Percentiles rank a stretch among this genome's conserved stretches.
Conservation (phyloP, 1,140 invertebrate genomes). For the Hycleus cichorii region DNA sequence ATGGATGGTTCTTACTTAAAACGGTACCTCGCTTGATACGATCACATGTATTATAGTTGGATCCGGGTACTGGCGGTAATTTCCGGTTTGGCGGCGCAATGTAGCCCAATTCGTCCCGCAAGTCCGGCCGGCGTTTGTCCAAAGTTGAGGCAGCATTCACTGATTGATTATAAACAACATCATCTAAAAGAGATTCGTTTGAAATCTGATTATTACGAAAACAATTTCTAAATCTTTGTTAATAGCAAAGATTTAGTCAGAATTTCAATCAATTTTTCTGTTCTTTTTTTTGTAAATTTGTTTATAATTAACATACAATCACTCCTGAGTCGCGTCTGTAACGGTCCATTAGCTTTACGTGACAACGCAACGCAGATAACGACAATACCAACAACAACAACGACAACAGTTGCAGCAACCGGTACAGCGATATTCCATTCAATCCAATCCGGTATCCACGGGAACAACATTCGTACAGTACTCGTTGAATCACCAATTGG, state of each 20-base stretch:
- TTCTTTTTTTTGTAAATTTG: too few species aligned
- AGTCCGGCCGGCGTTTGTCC: conserved; percentile 74
- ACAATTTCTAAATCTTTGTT: neutral
- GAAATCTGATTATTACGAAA: neutral
- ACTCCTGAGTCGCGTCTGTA: conserved; percentile 74
- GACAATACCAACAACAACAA: conserved; percentile 80
- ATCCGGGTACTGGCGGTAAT: conserved; percentile 81
- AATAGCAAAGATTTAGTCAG: too few species aligned
- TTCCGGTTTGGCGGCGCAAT: conserved; percentile 88
- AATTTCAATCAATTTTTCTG: too few species aligned
- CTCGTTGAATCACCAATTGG: conserved; percentile 56
- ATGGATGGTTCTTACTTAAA: conserved; percentile 65
- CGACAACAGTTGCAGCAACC: conserved; percentile 73
- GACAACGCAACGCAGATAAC: conserved; percentile 81
- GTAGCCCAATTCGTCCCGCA: conserved; percentile 83
- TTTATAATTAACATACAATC: conserved; percentile 41
- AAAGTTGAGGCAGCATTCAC: conserved; percentile 66
- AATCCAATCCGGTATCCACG: conserved; percentile 77
- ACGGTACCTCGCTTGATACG: conserved; percentile 86
- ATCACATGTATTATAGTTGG: conserved; percentile 89
- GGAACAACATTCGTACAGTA: conserved; percentile 52
- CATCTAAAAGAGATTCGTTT: conserved; percentile 52
- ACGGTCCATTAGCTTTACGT: conserved; percentile 60
- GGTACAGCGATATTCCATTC: conserved; percentile 81
- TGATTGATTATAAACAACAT: conserved; percentile 81